Percentiles rank a stretch among this genome's conserved stretches.
phyloP scores from a whole-genome alignment of 2,797 vertebrate species.

The Melopsittacus undulatus region DNA sequence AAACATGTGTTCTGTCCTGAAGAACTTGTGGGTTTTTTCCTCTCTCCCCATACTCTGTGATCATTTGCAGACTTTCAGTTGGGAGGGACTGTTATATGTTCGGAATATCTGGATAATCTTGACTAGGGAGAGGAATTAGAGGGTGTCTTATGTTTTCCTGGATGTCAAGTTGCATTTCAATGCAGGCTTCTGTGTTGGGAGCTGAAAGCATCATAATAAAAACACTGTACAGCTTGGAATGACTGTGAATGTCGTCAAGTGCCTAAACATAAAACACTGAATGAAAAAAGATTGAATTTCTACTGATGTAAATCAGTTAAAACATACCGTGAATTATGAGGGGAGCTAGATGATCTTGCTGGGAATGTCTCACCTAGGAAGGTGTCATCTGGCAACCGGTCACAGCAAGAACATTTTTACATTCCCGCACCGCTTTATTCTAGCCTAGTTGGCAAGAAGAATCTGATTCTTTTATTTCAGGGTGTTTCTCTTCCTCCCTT shows the following conservation, averaged over 20 bases:
- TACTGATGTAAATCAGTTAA: not conserved
- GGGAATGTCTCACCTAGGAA: slow-evolving; percentile 19
- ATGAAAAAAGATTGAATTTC: not conserved
- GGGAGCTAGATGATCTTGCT: not conserved
- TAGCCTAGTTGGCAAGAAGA: slow-evolving; percentile 58
- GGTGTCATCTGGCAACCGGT: slow-evolving; percentile 15
- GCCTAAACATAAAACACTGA: not conserved
- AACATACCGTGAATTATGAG: not conserved
- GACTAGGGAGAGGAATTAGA: not conserved
- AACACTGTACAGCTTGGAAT: not conserved
- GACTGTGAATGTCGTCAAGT: not conserved
- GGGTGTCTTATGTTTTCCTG: not conserved
- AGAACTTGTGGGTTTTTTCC: not conserved
- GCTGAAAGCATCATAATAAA: not conserved
- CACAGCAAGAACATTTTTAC: slow-evolving; percentile 13
- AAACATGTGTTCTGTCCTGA: not conserved
- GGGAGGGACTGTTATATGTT: not conserved
- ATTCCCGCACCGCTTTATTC: slow-evolving; percentile 58
- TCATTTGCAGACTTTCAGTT: not conserved
- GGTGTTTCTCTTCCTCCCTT: slow-evolving; percentile 29
- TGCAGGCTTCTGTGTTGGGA: not conserved
- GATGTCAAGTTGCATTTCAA: not conserved
- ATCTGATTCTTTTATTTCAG: slow-evolving; percentile 11
- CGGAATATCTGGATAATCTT: not conserved
- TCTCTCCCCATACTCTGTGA: not conserved